Percentiles rank a stretch among this genome's conserved stretches.
Evolutionary conservation across 2,888 invertebrate genomes (phyloP).

Genomic region (Erynnis tages): DNA sequence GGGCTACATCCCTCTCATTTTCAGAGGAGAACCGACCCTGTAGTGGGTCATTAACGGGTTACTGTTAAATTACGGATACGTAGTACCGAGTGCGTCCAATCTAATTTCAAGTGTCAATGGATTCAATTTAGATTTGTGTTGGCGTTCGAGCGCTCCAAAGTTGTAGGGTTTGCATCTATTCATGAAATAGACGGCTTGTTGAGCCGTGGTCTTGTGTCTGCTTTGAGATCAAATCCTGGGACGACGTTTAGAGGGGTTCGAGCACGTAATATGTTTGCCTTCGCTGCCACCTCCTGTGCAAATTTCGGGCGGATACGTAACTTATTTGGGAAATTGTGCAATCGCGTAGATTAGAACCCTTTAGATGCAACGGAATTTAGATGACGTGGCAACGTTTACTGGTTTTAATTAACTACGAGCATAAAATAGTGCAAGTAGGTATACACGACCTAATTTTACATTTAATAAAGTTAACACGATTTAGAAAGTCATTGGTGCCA

Average conservation of each 20-base stretch:
- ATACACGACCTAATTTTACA: too few species aligned
- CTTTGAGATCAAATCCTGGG: constrained; percentile 26
- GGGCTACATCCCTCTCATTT: too few species aligned
- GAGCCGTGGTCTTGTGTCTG: constrained; percentile 26
- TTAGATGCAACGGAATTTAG: background rate
- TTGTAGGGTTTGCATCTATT: constrained; percentile 37
- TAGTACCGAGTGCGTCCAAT: constrained; percentile 40
- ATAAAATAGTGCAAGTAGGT: too few species aligned
- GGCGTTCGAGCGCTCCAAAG: constrained; percentile 31
- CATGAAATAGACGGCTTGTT: constrained; percentile 33
- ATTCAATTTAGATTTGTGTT: constrained; percentile 66
- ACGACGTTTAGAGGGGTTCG: constrained; percentile 21
- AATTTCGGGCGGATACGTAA: constrained; percentile 8
- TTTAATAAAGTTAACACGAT: too few species aligned
- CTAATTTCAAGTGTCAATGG: constrained; percentile 68
- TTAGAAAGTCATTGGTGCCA: too few species aligned
- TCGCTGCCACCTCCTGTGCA: constrained; percentile 8
- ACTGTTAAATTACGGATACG: constrained; percentile 37
- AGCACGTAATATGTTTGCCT: constrained; percentile 20
- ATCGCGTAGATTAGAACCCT: background rate
- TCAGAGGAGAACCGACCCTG: too few species aligned
- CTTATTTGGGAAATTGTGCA: constrained; percentile 6
- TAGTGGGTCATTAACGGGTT: too few species aligned
- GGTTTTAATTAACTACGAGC: too few species aligned
- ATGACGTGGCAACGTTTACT: too few species aligned